Evolutionary conservation across 2,888 invertebrate species (phyloP).

Genomic region (Pocota personata): DNA sequence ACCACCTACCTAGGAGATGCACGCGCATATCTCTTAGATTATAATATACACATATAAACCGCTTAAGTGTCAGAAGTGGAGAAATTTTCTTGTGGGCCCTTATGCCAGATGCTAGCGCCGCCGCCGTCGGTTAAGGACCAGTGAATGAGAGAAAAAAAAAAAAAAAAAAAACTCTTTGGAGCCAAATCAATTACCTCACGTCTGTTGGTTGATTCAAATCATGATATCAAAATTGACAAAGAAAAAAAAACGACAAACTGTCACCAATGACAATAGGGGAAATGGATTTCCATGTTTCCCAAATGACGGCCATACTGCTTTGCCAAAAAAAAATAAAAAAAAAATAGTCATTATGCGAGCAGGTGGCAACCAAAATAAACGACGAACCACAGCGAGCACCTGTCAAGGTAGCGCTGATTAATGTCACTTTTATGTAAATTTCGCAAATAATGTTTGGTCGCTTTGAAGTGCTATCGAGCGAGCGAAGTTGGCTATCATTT

Average conservation of each 20-base stretch:
- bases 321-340: too few relatives aligned
- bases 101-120: slow-evolving; percentile 66
- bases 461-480: slow-evolving; percentile 33
- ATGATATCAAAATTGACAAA: slow-evolving; percentile 56
- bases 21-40: slow-evolving; percentile 62
- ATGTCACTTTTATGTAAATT: slow-evolving; percentile 71
- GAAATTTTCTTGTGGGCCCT: slow-evolving; percentile 53
- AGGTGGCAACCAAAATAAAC: slow-evolving; percentile 36
- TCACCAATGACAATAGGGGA: slow-evolving; percentile 45
- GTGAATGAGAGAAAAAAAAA: not conserved
- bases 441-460: slow-evolving; percentile 16
- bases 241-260: slow-evolving; percentile 28
- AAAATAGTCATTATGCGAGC: slow-evolving; percentile 11
- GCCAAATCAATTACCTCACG: slow-evolving; percentile 81
- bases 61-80: slow-evolving; percentile 64
- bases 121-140: slow-evolving; percentile 12
- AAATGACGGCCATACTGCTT: slow-evolving; percentile 26
- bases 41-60: slow-evolving; percentile 56
- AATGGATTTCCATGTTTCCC: slow-evolving; percentile 35
- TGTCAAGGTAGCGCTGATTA: slow-evolving; percentile 62
- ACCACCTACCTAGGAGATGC: slow-evolving; percentile 55
- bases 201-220: slow-evolving; percentile 75
- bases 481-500: slow-evolving; percentile 34
- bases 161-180: slow-evolving; percentile 75
- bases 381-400: slow-evolving; percentile 33